phyloP scores from a whole-genome alignment of 2,888 invertebrate genomes.

The Clostera curtula region DNA sequence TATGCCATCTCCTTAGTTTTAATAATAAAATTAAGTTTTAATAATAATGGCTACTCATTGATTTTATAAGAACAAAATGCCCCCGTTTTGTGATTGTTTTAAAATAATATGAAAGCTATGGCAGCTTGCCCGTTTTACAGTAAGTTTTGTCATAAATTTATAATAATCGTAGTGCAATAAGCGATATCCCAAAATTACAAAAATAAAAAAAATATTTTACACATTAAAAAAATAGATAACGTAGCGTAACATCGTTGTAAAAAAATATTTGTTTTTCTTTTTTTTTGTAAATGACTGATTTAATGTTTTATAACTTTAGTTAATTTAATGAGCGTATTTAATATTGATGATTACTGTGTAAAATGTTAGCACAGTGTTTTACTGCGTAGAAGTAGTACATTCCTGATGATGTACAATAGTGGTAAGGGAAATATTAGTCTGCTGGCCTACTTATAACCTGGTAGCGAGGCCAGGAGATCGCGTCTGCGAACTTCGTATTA shows the following conservation, averaged over 20 bases:
- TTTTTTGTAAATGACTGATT: conserved; percentile 63
- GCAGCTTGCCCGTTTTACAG: conserved; percentile 15
- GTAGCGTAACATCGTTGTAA: conserved; percentile 29
- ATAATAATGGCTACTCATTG: conserved; percentile 11
- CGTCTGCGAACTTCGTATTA: conserved; percentile 58
- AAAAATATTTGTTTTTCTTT: conserved; percentile 33
- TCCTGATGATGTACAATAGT: conserved; percentile 65
- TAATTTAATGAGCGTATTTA: conserved; percentile 57
- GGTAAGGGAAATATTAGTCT: conserved; percentile 28
- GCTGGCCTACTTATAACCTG: conserved; percentile 44
- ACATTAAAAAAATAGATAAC: conserved; percentile 14
- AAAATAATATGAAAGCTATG: conserved; percentile 9
- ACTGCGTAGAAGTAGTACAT: conserved; percentile 63
- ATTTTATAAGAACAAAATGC: conserved; percentile 4
- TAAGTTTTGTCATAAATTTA: conserved; percentile 20
- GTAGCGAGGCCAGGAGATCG: conserved; percentile 39
- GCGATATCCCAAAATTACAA: conserved; percentile 34
- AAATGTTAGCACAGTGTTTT: conserved; percentile 32
- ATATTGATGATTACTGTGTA: conserved; percentile 39
- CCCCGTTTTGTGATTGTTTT: conserved; percentile 8
- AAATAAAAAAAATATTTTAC: conserved; percentile 22
- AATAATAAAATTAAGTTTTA: conserved; percentile 20
- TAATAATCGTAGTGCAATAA: conserved; percentile 38
- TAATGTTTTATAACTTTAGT: conserved; percentile 45
- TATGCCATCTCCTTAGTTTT: conserved; percentile 37